A percentile compares a stretch with the other conserved stretches of the same genome.
Conservation (phyloP, 2,888 invertebrate genomes). For the Drosophila testacea region DNA sequence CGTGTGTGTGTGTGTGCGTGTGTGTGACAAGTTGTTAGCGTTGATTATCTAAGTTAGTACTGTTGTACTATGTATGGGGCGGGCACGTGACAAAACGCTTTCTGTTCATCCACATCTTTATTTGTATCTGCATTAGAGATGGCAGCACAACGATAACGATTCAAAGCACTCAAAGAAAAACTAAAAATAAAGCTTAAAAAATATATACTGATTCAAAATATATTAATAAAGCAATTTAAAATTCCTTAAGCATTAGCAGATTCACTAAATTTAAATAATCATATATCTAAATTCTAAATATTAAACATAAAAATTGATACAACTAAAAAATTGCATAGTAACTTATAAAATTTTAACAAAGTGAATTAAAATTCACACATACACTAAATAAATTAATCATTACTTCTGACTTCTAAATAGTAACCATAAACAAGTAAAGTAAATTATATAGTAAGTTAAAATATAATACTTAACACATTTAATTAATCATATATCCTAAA, state of each 20-base stretch:
- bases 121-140: constrained; percentile 58
- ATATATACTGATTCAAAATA: too few species aligned
- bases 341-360: too few species aligned
- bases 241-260: background rate
- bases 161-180: background rate
- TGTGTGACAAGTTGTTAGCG: constrained; percentile 66
- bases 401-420: too few species aligned
- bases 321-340: too few species aligned
- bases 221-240: background rate
- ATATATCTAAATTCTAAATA: background rate
- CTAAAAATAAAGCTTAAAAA: background rate
- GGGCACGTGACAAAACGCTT: constrained; percentile 72
- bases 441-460: too few species aligned
- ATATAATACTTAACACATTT: too few species aligned
- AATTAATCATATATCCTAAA: too few species aligned
- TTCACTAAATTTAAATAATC: too few species aligned
- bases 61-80: constrained; percentile 18
- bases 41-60: constrained; percentile 70
- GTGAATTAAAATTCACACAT: too few species aligned
- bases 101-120: constrained; percentile 35
- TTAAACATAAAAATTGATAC: background rate
- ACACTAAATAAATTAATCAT: too few species aligned
- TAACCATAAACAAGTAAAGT: too few species aligned
- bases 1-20: constrained; percentile 18
- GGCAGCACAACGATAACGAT: background rate